Base-by-base conservation (phyloP, 2,888 invertebrate species). In the Pomacea canaliculata region DNA sequence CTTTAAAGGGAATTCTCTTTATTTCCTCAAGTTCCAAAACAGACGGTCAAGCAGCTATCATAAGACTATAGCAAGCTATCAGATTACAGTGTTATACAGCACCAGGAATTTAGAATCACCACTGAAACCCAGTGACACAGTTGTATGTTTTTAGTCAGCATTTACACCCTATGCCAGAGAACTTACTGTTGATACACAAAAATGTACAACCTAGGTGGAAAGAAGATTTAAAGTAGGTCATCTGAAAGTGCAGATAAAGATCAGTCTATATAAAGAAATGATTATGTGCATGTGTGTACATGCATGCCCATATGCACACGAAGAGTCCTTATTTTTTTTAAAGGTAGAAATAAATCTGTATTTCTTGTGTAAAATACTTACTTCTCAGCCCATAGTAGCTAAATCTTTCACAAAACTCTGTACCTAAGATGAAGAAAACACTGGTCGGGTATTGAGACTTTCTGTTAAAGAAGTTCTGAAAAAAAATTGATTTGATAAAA, bases 341-440 rank as follows among this genome's bases (percentile, higher is more conserved):
- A 56, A 56, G 51, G 51, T 37, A 37, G 37, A 4, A 56, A 56
- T 8, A 56, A 56, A 56, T 13, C 51, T 13, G 16, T 56, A 56
- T 56, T 56, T 56, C 16, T 56, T 16, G 51, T 56, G 51, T 56
- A n/a, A 48, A 23, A 23, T 51, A 78, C 82, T 80, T 79, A 90
- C 90, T 87, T 89, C 87, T 80, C 87, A 90, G 87, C 16, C 99
- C 99, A 94, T 98, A 99, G 91, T 94, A 99, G 79, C 95, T 96
- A 92, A 99, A 99, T 86, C 98, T 93, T 92, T 99, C 99, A 92
- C 98, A 99, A 92, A 99, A 98, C 91, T 99, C 99, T 94, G 97
- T 98, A 91, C 94, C 94, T 83, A 99, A 93, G 87, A 99, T 98
- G 92, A 97, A 98, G 87, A 95, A 96, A 23, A 98, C 95, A 27